These are phyloP conservation scores for Dermolepida albohirtum DNA, from an alignment of 2,888 invertebrate species.

Conservation along the genomic window DNA sequence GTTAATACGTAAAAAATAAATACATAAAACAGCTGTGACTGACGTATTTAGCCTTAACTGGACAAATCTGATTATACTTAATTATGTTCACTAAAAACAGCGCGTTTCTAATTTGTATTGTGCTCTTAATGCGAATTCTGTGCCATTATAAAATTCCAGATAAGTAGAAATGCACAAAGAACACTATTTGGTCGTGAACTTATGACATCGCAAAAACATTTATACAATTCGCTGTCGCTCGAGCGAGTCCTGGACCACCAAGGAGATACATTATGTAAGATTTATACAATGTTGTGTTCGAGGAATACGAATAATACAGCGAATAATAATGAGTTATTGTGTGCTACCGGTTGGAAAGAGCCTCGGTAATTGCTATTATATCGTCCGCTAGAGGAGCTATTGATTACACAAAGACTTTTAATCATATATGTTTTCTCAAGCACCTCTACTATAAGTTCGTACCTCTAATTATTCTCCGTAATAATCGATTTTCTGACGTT, in stretches of 20 bases:
- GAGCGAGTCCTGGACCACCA: slow-evolving; percentile 35
- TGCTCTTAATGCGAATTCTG: slow-evolving; percentile 30
- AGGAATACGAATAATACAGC: slow-evolving; percentile 39
- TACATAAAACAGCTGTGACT: slow-evolving; percentile 1
- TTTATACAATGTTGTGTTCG: slow-evolving; percentile 38
- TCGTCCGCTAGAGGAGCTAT: slow-evolving; percentile 20
- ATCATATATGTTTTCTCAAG: slow-evolving; percentile 23
- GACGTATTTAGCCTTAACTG: background rate
- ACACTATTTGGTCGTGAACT: slow-evolving; percentile 16
- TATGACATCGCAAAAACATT: slow-evolving; percentile 31
- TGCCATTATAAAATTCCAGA: slow-evolving; percentile 24
- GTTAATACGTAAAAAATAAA: background rate
- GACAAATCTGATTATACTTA: slow-evolving; percentile 16
- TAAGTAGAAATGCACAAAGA: slow-evolving; percentile 21
- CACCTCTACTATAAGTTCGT: slow-evolving; percentile 2
- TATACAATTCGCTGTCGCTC: slow-evolving; percentile 1
- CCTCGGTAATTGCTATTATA: slow-evolving; percentile 35
- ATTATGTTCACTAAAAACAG: slow-evolving; percentile 5
- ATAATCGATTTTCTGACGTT: no score
- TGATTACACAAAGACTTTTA: slow-evolving; percentile 24
- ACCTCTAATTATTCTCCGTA: background rate
- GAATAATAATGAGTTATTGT: slow-evolving; percentile 41
- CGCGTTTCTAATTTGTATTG: slow-evolving; percentile 27
- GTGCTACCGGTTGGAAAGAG: slow-evolving; percentile 35
- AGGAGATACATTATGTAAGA: slow-evolving; percentile 39